Base-by-base conservation (phyloP, 2,113 vertebrate genomes). In the Propithecus coquereli region DNA sequence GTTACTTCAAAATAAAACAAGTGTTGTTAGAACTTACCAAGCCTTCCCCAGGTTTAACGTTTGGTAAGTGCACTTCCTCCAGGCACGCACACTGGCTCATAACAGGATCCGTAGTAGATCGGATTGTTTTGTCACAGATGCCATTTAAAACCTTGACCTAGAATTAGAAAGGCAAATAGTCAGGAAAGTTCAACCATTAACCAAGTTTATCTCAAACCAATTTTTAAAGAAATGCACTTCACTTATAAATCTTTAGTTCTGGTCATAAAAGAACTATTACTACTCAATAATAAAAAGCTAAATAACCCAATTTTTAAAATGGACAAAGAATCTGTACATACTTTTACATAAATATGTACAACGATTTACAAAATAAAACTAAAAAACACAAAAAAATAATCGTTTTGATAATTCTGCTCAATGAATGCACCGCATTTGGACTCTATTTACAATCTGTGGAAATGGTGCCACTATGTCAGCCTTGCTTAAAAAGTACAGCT, bases 71-170 rank as follows among this genome's bases (percentile, higher is more conserved):
- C 65, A 99, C 99, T 79, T 99, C 99, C 94, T 99, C 99, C 97
- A 99, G 98, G 94, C 99, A 99, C 0, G 99, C 97, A 90, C 98
- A 98, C 91, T 99, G 99, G 85, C 98, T 99, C 98, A 99, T 98
- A 2, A 99, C 91, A 1, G 99, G 99, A 95, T 99, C 99, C 4
- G 99, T 98, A 57, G 99, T 98, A 25, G 97, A 98, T 61, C 98
- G 98, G 86, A 99, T 98, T 0, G 99, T 99, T 97, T 99, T 99
- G 96, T 99, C 99, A 10, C 99, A 99, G 98, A 99, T 98, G n/a
- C 98, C 97, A 96, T 99, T 99, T 95, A 99, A 98, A 96, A 99
- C 98, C 96, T 98, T 99, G 25, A 99, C 99, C 99, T 99, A 96
- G 85, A 98, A 97, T 65, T 43, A 54, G 59, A 91, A 37, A 95